phyloP scores from a whole-genome alignment of 2,797 vertebrate genomes.

The Siniperca undulata region DNA sequence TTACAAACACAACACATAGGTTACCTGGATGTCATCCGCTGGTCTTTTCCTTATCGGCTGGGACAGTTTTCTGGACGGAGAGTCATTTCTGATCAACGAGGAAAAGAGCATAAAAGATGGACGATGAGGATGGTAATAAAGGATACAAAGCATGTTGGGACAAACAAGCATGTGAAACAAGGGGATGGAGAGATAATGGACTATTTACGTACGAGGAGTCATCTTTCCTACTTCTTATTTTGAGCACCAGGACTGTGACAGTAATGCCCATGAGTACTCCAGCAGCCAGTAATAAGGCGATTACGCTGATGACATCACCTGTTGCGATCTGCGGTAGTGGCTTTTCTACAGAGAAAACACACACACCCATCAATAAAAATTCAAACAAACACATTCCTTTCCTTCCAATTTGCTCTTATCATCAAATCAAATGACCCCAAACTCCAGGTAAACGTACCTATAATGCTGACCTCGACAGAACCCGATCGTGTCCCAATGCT shows the following conservation, averaged over 20 bases:
- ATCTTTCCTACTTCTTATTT: conserved; percentile 83
- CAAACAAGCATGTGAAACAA: background rate
- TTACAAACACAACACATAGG: background rate
- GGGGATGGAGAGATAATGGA: background rate
- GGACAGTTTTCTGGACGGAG: conserved; percentile 73
- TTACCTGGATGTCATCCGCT: conserved; percentile 80
- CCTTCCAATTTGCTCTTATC: background rate
- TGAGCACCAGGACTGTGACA: conserved; percentile 87
- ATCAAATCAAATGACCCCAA: background rate
- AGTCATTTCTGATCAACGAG: conserved; percentile 64
- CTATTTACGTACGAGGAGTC: conserved; percentile 84
- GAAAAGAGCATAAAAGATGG: background rate
- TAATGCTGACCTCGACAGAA: conserved; percentile 93
- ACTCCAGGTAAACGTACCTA: conserved; percentile 86
- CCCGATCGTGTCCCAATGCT: conserved; percentile 93
- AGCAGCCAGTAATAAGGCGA: conserved; percentile 86
- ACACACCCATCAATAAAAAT: background rate
- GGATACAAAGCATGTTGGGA: background rate
- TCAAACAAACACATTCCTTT: background rate
- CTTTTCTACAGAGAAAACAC: conserved; percentile 85
- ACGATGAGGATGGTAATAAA: background rate
- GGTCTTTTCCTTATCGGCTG: conserved; percentile 78
- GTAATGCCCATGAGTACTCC: conserved; percentile 86
- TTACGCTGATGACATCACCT: conserved; percentile 86
- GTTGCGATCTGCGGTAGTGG: conserved; percentile 86